phyloP scores from a whole-genome alignment of 2,888 invertebrate species.

The Teleogryllus oceanicus region DNA sequence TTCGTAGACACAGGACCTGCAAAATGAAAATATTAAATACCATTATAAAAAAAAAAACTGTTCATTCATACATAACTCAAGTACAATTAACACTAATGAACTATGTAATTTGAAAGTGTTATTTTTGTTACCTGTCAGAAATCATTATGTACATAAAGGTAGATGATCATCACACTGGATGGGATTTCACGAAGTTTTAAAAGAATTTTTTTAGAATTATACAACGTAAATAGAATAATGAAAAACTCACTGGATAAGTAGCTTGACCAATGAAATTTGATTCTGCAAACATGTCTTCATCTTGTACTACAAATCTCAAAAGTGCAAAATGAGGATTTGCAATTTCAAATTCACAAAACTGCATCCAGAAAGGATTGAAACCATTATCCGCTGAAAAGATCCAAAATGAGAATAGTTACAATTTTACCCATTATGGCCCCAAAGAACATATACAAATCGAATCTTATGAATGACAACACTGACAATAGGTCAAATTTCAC shows the following conservation, averaged over 20 bases:
- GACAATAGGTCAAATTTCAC: neutral
- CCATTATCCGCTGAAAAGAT: slow-evolving; percentile 72
- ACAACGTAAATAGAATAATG: slow-evolving; percentile 32
- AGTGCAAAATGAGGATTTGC: slow-evolving; percentile 79
- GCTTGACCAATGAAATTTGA: slow-evolving; percentile 96
- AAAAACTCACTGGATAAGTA: slow-evolving; percentile 71
- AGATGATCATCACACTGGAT: too few species aligned
- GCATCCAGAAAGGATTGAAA: slow-evolving; percentile 90
- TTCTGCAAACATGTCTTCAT: slow-evolving; percentile 97
- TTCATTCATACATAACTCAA: neutral
- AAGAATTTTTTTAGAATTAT: neutral
- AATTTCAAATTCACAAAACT: slow-evolving; percentile 77
- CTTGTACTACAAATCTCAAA: slow-evolving; percentile 82
- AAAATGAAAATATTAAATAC: slow-evolving; percentile 35
- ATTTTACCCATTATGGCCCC: neutral
- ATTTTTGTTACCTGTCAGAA: too few species aligned
- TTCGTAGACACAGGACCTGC: slow-evolving; percentile 67
- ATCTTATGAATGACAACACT: slow-evolving; percentile 5
- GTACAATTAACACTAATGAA: neutral
- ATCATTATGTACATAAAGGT: too few species aligned
- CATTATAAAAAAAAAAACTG: neutral
- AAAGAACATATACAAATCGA: neutral
- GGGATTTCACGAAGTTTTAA: too few species aligned
- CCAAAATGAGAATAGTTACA: neutral
- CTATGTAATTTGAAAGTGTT: too few species aligned